These are phyloP conservation scores for Adoxophyes honmai DNA, from an alignment of 1,140 invertebrate species.

Conservation along the genomic window DNA sequence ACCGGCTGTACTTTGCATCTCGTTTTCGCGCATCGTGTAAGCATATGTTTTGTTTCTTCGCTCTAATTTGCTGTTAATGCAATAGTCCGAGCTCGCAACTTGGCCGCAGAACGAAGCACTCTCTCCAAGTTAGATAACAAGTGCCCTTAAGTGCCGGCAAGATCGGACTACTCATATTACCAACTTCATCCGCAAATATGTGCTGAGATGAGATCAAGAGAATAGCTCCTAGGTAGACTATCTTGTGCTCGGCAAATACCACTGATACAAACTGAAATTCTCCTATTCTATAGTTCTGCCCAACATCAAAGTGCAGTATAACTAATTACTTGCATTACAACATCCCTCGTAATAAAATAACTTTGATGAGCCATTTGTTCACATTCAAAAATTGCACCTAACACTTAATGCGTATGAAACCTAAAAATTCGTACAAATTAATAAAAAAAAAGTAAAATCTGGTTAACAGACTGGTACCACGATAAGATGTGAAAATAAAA, in stretches of 20 bases:
- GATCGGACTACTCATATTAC: slow-evolving; percentile 10
- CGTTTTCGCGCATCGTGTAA: not conserved
- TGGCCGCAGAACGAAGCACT: not conserved
- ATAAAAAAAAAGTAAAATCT: too few relatives aligned
- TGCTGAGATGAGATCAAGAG: slow-evolving; percentile 7
- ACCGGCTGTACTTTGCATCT: not conserved
- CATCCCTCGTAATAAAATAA: too few relatives aligned
- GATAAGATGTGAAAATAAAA: too few relatives aligned
- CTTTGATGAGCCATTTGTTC: too few relatives aligned
- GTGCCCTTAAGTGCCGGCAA: slow-evolving; percentile 4
- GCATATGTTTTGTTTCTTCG: not conserved
- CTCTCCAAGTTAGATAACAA: not conserved
- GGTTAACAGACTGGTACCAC: too few relatives aligned
- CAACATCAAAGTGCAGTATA: too few relatives aligned
- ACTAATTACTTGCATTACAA: too few relatives aligned
- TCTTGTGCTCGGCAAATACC: not conserved
- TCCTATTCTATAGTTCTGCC: not conserved
- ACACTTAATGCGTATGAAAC: too few relatives aligned
- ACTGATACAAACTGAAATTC: not conserved
- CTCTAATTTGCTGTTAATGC: not conserved
- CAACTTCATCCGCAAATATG: slow-evolving; percentile 8
- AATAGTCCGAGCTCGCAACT: not conserved
- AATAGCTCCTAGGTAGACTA: not conserved
- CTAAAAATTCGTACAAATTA: too few relatives aligned
- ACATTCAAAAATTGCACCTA: too few relatives aligned